A percentile compares a stretch with the other conserved stretches of the same genome.
These are phyloP conservation scores for Ptychadena robeensis DNA, from an alignment of 2,797 vertebrate species.

Conservation along the genomic window DNA sequence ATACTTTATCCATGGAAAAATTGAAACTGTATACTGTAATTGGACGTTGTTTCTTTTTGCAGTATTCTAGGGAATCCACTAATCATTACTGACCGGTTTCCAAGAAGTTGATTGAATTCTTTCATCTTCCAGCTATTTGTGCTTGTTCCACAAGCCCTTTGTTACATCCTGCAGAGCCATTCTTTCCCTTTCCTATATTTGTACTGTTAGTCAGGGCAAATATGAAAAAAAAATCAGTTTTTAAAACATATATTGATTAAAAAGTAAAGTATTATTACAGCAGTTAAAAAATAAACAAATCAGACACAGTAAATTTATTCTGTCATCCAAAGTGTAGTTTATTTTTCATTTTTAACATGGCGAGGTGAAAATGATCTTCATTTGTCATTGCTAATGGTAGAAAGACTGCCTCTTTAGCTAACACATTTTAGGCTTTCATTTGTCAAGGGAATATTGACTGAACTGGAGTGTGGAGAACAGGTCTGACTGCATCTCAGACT, in stretches of 20 bases:
- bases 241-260: conserved; percentile 20
- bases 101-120: neutral
- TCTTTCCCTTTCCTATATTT: conserved; percentile 5
- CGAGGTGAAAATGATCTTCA: conserved; percentile 45
- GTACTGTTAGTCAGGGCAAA: neutral
- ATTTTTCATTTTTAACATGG: conserved; percentile 4
- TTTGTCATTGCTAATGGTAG: conserved; percentile 46
- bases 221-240: neutral
- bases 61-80: neutral
- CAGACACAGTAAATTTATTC: conserved; percentile 5
- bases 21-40: neutral
- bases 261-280: conserved; percentile 2
- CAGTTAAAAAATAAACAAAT: conserved; percentile 31
- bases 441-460: conserved; percentile 60
- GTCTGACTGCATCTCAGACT: conserved; percentile 31
- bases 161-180: conserved; percentile 1
- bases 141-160: neutral
- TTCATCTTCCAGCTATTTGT: conserved; percentile 6
- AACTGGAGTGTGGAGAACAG: conserved; percentile 37
- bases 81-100: conserved; percentile 17
- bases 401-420: conserved; percentile 42
- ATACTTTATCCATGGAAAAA: neutral
- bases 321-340: conserved; percentile 4
- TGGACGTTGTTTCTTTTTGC: neutral
- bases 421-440: conserved; percentile 47